These are phyloP conservation scores for Brachyhypopomus occidentalis DNA, from an alignment of 2,113 vertebrate genomes.

Conservation along the genomic window DNA sequence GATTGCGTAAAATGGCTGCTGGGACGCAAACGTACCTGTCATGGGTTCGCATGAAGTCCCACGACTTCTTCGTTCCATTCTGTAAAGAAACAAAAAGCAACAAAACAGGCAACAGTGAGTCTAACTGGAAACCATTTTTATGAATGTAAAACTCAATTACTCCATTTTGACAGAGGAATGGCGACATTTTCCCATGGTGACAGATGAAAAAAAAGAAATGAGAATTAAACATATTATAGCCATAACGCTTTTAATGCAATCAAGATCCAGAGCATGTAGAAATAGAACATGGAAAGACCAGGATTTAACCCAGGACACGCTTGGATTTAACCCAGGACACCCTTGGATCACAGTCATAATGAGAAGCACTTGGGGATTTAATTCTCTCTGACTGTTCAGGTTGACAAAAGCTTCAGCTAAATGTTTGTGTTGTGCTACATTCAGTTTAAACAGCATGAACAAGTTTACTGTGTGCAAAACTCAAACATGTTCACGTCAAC, in stretches of 20 bases:
- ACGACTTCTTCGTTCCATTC: constrained; percentile 86
- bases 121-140: neutral
- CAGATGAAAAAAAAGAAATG: no score
- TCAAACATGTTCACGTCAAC: neutral
- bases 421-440: neutral
- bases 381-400: neutral
- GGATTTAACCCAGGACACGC: neutral
- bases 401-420: neutral
- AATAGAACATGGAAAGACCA: neutral
- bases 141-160: neutral
- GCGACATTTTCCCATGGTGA: neutral
- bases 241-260: no score
- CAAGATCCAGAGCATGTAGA: no score
- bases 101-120: neutral
- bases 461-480: neutral
- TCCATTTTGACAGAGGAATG: neutral
- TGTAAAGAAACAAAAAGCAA: constrained; percentile 62
- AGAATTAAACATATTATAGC: no score
- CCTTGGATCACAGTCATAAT: neutral
- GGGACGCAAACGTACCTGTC: constrained; percentile 79
- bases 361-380: neutral
- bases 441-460: neutral
- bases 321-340: neutral
- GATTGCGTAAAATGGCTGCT: neutral
- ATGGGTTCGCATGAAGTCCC: constrained; percentile 91